These are phyloP conservation scores for Halichoeres trimaculatus DNA, from an alignment of 2,113 vertebrate species.

Conservation along the genomic window DNA sequence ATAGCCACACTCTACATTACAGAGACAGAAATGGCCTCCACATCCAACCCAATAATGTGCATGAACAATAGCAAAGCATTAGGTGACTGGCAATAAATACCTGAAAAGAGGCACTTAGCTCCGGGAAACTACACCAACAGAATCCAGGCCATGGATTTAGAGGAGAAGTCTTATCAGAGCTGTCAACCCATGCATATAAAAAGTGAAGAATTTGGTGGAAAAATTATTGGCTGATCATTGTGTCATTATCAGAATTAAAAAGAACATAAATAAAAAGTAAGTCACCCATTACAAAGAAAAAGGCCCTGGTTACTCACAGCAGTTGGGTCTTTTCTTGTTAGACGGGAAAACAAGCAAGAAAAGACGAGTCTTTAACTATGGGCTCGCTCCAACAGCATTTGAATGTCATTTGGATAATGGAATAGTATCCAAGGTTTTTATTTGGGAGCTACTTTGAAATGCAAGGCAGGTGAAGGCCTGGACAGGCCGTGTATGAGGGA, in stretches of 20 bases:
- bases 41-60: conserved; percentile 65
- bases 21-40: conserved; percentile 67
- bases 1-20: conserved; percentile 61
- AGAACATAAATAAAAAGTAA: conserved; percentile 44
- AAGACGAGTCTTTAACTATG: conserved; percentile 48
- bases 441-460: conserved; percentile 61
- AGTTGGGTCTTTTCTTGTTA: conserved; percentile 59
- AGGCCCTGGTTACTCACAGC: conserved; percentile 32
- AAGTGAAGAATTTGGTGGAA: conserved; percentile 36
- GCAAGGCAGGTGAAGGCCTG: conserved; percentile 48
- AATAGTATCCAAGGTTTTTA: conserved; percentile 31
- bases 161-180: conserved; percentile 46
- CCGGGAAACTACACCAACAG: conserved; percentile 52
- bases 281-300: conserved; percentile 24
- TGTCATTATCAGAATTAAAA: conserved; percentile 66
- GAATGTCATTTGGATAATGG: conserved; percentile 71
- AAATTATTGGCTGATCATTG: conserved; percentile 27
- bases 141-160: conserved; percentile 29
- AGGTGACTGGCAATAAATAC: conserved; percentile 73
- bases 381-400: conserved; percentile 53
- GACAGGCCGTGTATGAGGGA: conserved; percentile 12
- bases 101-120: conserved; percentile 65
- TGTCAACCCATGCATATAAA: conserved; percentile 23
- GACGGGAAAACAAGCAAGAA: conserved; percentile 54
- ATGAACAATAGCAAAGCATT: conserved; percentile 74